Evolutionary conservation across 2,113 vertebrate genomes (phyloP).

Genomic region (Gallinago paraguaiae): DNA sequence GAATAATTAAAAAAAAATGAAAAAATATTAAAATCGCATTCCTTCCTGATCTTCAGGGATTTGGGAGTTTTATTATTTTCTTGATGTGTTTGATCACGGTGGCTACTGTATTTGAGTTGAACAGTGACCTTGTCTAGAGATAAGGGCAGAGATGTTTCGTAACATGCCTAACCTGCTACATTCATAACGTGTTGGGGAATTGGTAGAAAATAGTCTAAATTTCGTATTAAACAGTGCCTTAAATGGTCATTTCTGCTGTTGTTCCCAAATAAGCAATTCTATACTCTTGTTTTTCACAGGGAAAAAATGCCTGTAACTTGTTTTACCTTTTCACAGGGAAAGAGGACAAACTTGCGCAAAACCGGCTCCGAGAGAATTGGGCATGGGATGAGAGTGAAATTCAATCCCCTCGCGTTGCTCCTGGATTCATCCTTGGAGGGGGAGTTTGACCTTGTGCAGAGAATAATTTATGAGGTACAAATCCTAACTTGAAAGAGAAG

Average conservation of each 20-base stretch:
- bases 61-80: neutral
- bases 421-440: slow-evolving; percentile 97
- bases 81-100: neutral
- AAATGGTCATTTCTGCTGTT: neutral
- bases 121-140: neutral
- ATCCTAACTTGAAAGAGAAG: neutral
- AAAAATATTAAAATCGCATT: neutral
- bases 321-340: slow-evolving; percentile 79
- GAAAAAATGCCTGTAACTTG: neutral
- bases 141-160: neutral
- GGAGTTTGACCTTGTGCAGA: slow-evolving; percentile 96
- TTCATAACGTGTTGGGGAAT: neutral
- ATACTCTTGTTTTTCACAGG: neutral
- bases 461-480: slow-evolving; percentile 95
- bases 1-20: neutral
- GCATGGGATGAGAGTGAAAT: slow-evolving; percentile 94
- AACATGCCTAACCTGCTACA: neutral
- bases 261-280: neutral
- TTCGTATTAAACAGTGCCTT: neutral
- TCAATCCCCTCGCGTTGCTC: slow-evolving; percentile 94
- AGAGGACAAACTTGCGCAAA: slow-evolving; percentile 96
- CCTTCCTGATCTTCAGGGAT: neutral
- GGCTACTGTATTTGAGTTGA: neutral
- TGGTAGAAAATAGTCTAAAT: neutral
- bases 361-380: slow-evolving; percentile 88